These are phyloP conservation scores for Todus mexicanus DNA, from an alignment of 2,797 vertebrate genomes.

Conservation along the genomic window DNA sequence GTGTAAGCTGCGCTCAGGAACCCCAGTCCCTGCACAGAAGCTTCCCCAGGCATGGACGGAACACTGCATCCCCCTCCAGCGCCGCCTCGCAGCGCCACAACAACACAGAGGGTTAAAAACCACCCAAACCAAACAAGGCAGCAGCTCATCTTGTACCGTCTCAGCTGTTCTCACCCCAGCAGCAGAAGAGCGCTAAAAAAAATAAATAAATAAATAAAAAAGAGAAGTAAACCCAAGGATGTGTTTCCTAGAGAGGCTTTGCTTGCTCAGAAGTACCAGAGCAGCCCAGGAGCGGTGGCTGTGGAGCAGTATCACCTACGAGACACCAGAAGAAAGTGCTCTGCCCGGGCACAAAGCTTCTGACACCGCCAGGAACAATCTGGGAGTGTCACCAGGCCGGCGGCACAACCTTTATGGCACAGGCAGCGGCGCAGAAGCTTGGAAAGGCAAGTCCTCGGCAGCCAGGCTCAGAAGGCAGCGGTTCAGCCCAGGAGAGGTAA, in stretches of 20 bases:
- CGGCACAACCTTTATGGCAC: not conserved
- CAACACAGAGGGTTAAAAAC: not conserved
- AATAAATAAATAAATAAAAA: not conserved
- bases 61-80: not conserved
- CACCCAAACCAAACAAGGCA: not conserved
- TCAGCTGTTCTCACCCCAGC: not conserved
- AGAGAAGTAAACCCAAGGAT: not conserved
- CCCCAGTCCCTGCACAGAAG: not conserved
- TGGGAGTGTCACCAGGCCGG: fast-evolving
- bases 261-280: not conserved
- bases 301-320: fast-evolving
- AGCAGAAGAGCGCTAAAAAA: not conserved
- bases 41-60: not conserved
- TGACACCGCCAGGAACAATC: not conserved
- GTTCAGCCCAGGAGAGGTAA: slow-evolving; percentile 57
- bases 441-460: not conserved
- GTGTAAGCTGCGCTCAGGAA: fast-evolving
- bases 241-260: not conserved
- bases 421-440: not conserved
- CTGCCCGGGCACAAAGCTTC: not conserved
- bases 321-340: not conserved
- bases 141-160: not conserved
- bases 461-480: not conserved
- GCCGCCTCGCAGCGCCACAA: not conserved
- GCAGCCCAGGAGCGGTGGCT: fast-evolving